These are phyloP conservation scores for Andrena bicolor DNA, from an alignment of 2,888 invertebrate species.

Conservation along the genomic window DNA sequence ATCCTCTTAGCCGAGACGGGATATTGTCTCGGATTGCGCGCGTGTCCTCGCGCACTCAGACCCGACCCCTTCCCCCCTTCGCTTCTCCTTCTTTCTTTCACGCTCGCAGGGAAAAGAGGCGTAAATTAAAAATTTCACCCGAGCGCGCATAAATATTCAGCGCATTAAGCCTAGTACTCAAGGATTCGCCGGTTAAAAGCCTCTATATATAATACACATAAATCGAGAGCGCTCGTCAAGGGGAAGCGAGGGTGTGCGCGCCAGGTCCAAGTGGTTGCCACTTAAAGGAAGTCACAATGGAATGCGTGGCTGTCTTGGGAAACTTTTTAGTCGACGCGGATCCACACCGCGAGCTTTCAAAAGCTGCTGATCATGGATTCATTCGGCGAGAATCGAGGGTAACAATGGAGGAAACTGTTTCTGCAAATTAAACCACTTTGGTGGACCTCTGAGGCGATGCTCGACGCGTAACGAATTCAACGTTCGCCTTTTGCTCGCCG, in stretches of 20 bases:
- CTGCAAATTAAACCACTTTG: neutral
- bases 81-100: neutral
- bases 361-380: neutral
- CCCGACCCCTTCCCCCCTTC: neutral
- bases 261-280: neutral
- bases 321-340: neutral
- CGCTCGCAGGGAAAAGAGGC: slow-evolving; percentile 47
- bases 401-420: neutral
- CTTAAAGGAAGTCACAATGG: slow-evolving; percentile 45
- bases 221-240: slow-evolving; percentile 60
- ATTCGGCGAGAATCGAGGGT: slow-evolving; percentile 4
- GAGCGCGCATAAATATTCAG: slow-evolving; percentile 73
- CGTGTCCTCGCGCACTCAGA: slow-evolving; percentile 35
- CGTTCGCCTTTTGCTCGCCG: slow-evolving; percentile 1
- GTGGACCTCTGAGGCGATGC: neutral
- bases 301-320: slow-evolving; percentile 1
- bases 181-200: slow-evolving; percentile 73
- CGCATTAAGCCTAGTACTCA: slow-evolving; percentile 57
- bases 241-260: slow-evolving; percentile 25
- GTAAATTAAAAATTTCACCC: slow-evolving; percentile 65
- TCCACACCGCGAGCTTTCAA: neutral
- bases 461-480: slow-evolving; percentile 1
- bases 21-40: slow-evolving; percentile 64
- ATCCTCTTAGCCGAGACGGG: slow-evolving; percentile 57
- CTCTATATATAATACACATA: slow-evolving; percentile 74